These are phyloP conservation scores for Mystacides longicornis DNA, from an alignment of 2,888 invertebrate species.

Conservation along the genomic window DNA sequence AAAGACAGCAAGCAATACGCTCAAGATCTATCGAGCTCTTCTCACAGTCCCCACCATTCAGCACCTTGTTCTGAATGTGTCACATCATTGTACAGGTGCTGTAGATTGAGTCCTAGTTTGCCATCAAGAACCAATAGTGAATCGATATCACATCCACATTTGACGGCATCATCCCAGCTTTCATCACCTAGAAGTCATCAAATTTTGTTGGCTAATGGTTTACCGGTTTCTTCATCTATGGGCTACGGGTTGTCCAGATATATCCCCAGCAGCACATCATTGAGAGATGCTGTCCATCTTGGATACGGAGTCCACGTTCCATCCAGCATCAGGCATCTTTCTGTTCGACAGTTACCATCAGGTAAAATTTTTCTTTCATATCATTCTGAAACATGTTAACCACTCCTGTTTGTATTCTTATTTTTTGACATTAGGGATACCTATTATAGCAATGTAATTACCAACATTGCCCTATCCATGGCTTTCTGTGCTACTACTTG, in stretches of 20 bases:
- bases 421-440: too few relatives aligned
- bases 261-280: constrained; percentile 8
- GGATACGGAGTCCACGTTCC: constrained; percentile 21
- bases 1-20: constrained; percentile 18
- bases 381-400: too few relatives aligned
- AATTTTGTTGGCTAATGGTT: constrained; percentile 7
- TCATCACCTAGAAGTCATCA: constrained; percentile 6
- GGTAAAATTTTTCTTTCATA: constrained; percentile 13
- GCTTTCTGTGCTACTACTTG: too few relatives aligned
- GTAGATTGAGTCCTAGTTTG: constrained; percentile 35
- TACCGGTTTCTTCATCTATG: constrained; percentile 12
- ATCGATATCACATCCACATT: constrained; percentile 6
- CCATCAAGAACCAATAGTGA: background rate
- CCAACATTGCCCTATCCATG: too few relatives aligned
- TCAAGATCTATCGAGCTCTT: constrained; percentile 9
- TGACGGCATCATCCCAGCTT: background rate
- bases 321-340: constrained; percentile 22
- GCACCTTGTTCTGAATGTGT: constrained; percentile 58
- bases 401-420: too few relatives aligned
- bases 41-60: constrained; percentile 33
- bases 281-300: constrained; percentile 19
- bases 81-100: constrained; percentile 56
- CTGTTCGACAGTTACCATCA: constrained; percentile 22
- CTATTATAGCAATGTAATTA: too few relatives aligned
- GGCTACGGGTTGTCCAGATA: constrained; percentile 20